Base-by-base conservation (phyloP, 2,797 vertebrate species). In the Pipistrellus pipistrellus region DNA sequence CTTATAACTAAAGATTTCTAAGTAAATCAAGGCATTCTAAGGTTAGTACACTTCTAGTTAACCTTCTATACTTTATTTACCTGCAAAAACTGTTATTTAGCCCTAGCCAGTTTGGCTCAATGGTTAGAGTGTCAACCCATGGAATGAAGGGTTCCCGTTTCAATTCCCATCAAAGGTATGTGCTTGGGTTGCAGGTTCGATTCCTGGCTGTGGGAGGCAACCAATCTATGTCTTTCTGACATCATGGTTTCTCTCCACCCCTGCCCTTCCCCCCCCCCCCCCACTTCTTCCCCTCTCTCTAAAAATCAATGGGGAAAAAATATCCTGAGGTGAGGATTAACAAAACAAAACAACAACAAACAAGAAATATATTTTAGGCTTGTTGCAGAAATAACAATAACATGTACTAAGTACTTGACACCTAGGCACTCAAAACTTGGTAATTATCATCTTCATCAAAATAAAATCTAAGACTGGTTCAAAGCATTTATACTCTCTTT, bases 391-490 rank as follows among this genome's bases (percentile, higher is more conserved):
- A 90, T 81, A 38, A 73, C 13, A 62, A 12, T 38, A 84, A 59
- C 53, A 48, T 21, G 2, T 57, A 8, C 11, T 62, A 44, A 71
- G 32, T 1, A 64, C 2, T n/a, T 85, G 64, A 57, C 25, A 57
- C 73, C 48, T 21, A 12, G 44, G 51, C 35, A 77, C 27, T 80
- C 38, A 62, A 69, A 64, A 76, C 17, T 14, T 68, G 41, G 38
- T 55, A 78, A 21, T 30, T 75, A 21, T 73, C 55, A 25, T 71
- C 35, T 85, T 78, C 69, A 86, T 73, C 55, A 89, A 72, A 82
- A 92, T 87, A 85, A 92, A 94, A 75, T 27, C 44, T 32, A 23
- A 91, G 88, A 73, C 12, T 76, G 68, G 15, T 13, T 51, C 55
- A 57, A 35, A 92, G 27, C 25, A 48, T 62, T 53, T 46, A 69